Evolutionary conservation across 2,797 vertebrate genomes (phyloP).

Genomic region (Borostomias antarcticus): DNA sequence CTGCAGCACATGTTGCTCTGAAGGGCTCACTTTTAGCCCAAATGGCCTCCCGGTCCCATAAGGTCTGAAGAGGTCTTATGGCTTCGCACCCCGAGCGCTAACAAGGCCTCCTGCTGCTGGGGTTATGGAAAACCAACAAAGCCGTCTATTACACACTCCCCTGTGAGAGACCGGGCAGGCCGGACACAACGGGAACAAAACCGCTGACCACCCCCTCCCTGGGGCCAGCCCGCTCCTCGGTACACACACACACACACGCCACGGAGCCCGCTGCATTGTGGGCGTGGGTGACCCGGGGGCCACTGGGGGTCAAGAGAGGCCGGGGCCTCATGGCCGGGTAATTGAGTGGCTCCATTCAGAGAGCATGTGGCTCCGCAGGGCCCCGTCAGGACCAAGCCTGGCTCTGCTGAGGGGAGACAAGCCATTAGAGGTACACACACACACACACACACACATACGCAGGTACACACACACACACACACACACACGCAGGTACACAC

Average conservation of each 20-base stretch:
- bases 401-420: constrained; percentile 15
- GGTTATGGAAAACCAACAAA: constrained; percentile 75
- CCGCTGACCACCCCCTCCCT: constrained; percentile 54
- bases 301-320: constrained; percentile 54
- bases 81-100: constrained; percentile 53
- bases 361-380: constrained; percentile 5
- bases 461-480: not conserved
- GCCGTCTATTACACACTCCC: constrained; percentile 70
- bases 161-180: constrained; percentile 63
- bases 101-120: constrained; percentile 67
- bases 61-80: constrained; percentile 55
- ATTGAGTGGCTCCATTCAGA: constrained; percentile 48
- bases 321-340: constrained; percentile 53
- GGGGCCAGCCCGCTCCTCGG: not conserved
- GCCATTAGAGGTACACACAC: constrained; percentile 7
- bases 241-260: constrained; percentile 33
- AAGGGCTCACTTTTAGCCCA: constrained; percentile 48
- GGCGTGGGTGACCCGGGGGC: constrained; percentile 40
- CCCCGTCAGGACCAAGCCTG: not conserved
- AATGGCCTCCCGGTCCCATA: constrained; percentile 56
- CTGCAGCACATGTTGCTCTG: not conserved
- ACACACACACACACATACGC: too few species aligned
- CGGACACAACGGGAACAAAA: constrained; percentile 71
- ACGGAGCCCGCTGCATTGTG: constrained; percentile 39
- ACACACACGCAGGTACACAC: not conserved